Percentiles rank a stretch among this genome's conserved stretches.
Conservation (phyloP, 2,888 invertebrate species). For the Parnassius mnemosyne region DNA sequence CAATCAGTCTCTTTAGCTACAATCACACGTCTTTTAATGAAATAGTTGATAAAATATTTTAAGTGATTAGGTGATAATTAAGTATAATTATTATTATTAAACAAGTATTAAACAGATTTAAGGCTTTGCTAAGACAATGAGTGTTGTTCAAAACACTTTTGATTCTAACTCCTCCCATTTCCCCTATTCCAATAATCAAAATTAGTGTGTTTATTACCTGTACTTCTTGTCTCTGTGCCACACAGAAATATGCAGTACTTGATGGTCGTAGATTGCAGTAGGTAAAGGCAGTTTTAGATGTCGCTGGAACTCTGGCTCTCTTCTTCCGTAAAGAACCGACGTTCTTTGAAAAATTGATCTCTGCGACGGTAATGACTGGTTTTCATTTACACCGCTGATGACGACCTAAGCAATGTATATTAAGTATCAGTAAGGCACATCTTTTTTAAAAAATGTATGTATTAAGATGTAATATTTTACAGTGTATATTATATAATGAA, state of each 20-base stretch:
- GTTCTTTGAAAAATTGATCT: slow-evolving; percentile 87
- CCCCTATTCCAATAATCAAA: background rate
- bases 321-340: slow-evolving; percentile 88
- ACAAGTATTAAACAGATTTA: too few relatives aligned
- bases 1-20: too few relatives aligned
- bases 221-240: slow-evolving; percentile 92
- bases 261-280: slow-evolving; percentile 73
- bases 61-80: too few relatives aligned
- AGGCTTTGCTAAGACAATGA: too few relatives aligned
- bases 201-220: slow-evolving; percentile 76
- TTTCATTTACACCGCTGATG: slow-evolving; percentile 71
- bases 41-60: too few relatives aligned
- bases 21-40: too few relatives aligned
- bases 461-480: too few relatives aligned
- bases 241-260: slow-evolving; percentile 87
- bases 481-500: too few relatives aligned
- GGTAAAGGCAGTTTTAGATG: slow-evolving; percentile 85
- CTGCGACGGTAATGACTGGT: slow-evolving; percentile 63
- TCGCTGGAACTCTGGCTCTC: slow-evolving; percentile 89
- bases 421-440: background rate
- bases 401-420: slow-evolving; percentile 70
- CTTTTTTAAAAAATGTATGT: too few relatives aligned
- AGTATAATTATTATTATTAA: too few relatives aligned
- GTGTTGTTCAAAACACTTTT: too few relatives aligned
- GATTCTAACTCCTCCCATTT: too few relatives aligned